Evolutionary conservation across 2,888 invertebrate genomes (phyloP), one percentile per base, ranked within the genome.

Genomic region (Anarsia innoxiella): DNA sequence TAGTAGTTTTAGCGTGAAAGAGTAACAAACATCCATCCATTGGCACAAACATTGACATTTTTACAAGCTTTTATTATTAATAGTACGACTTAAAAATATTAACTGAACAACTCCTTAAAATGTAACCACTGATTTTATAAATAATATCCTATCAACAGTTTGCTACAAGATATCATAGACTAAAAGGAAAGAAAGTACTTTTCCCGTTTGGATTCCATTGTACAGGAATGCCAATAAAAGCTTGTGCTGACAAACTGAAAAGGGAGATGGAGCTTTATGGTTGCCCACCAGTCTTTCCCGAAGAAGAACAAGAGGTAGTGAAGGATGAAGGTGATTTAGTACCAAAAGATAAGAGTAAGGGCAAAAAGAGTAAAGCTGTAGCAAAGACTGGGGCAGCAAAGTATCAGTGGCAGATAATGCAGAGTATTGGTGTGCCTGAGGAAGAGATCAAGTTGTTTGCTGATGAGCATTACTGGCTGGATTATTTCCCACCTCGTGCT

Each of bases 141-240:
- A n/a, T n/a, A n/a, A n/a, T n/a, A n/a, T n/a, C n/a, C 27, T 38
- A 37, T 54, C 46, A 76, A 37, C 66, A 95, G 93, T 99, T 97
- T 88, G 93, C 96, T 9, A 89, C 91, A 37, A 91, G 99, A 31
- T 99, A 93, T 71, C 90, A 98, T 48, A 89, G 97, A n/a, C 75
- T 99, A 34, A 91, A 94, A 72, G 99, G 99, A 0, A 95, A 94
- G 66, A 89, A 88, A 56, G 94, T 93, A 8, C 86, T 99, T 5
- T 99, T 98, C 77, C 99, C 99, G 9, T 99, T 99, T 82, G 99
- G 96, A 2, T 94, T 99, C 55, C 99, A 99, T 74, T 98, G 98
- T 66, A 99, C 99, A 12, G 99, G 99, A 30, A 99, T 99, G 99
- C 99, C 99, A 0, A 99, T 99, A 42, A 99, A 98, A 79, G 98